Evolutionary conservation across 2,888 invertebrate species (phyloP), one percentile per base, ranked within the genome.

Genomic region (Artemia sinica): DNA sequence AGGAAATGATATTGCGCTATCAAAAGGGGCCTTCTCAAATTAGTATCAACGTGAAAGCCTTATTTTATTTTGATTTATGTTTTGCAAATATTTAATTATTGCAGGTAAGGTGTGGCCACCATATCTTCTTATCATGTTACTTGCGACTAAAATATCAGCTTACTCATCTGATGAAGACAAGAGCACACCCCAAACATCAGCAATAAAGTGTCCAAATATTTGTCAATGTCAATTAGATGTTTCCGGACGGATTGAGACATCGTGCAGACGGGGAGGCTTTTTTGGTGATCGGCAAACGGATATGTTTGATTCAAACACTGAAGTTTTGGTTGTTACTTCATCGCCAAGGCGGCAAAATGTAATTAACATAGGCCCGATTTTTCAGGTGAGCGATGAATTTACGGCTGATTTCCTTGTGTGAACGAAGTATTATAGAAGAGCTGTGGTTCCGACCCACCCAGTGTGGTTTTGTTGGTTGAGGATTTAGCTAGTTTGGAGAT

Each of bases 241-340:
- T 14, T 58, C 14, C 58, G 58, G 58, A 8, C 58, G 58, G 7
- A 14, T 58, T n/a, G 58, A 58, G 14, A 58, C 58, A 58, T 14
- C 14, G 8, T 58, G 58, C 9, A 58, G n/a, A 14, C n/a, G 9
- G 9, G 58, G 58, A 14, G 58, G 58, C 8, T 14, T 58, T 14
- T 58, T 58, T 14, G 58, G 58, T 9, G 58, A 58, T 8, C 9
- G 6, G 58, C 58, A 58, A 58, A 58, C 58, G 58, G 58, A 58
- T 70, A 79, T 81, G 70, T 82, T 88, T 77, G 86, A 87, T 75
- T 78, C 80, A 11, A 81, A 80, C 72, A 84, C 85, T 65, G 83
- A 86, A 76, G 80, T 86, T 7, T 80, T 89, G 69, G 80, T 84
- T 71, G 85, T 89, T 73, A 80, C 83, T 8, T 85, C 87, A 0